Base-by-base conservation (phyloP, 1,140 invertebrate species). In the Paralvinella palmiformis region DNA sequence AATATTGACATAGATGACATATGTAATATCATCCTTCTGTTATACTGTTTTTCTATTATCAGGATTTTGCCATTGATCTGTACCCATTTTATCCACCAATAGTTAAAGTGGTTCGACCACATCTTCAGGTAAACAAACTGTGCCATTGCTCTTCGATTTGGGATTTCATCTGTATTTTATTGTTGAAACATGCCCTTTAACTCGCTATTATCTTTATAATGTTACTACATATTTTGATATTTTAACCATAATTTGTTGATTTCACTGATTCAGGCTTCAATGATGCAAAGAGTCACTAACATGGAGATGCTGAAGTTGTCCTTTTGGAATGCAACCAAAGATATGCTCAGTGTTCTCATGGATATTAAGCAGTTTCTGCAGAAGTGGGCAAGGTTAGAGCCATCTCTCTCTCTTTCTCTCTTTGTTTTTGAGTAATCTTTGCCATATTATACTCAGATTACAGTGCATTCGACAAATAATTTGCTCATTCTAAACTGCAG, bases 31-130 rank as follows among this genome's bases (percentile, higher is more conserved):
- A n/a, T n/a, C n/a, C n/a, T n/a, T n/a, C n/a, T n/a, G n/a, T n/a
- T n/a, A n/a, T n/a, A 59, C 13, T 36, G 20, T 59, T 13, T 48
- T 50, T 35, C 44, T 52, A n/a, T 22, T 63, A 61, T 52, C 61
- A 73, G 72, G 72, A 71, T 24, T 79, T 79, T 66, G 73, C 75
- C 20, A 78, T 78, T 66, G 77, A 78, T 68, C 67, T 78, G 32
- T 78, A 79, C 56, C 77, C 77, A 33, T 78, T 78, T 61, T 78
- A 77, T 65, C 77, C 77, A 27, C 77, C 77, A 10, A 55, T 77
- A 13, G 72, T 78, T 3, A 76, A 77, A 65, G 73, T 79, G 7
- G 67, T 79, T 20, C 69, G 76, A 17, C 77, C 77, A 17, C 68
- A 74, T 52, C 65, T 78, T 22, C 70, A 73, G 70, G 72, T 71